phyloP scores from a whole-genome alignment of 2,888 invertebrate genomes.

The Tetragonula carbonaria region DNA sequence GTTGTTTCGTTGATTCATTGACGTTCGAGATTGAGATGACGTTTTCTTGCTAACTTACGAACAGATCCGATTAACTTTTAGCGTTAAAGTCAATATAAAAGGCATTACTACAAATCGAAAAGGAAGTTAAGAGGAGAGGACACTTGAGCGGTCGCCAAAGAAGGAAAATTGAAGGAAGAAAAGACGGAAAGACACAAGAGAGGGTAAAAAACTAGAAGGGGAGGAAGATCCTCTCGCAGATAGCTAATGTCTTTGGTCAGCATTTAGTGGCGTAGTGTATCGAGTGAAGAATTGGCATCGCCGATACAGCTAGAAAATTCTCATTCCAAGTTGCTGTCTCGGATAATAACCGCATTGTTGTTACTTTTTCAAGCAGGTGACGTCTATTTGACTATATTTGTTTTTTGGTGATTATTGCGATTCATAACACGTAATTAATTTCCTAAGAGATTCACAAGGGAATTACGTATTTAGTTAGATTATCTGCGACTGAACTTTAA shows the following conservation, averaged over 20 bases:
- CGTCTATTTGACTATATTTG: neutral
- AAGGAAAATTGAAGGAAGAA: constrained; percentile 23
- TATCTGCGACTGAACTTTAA: neutral
- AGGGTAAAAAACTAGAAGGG: constrained; percentile 24
- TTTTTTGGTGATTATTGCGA: neutral
- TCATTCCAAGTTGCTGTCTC: constrained; percentile 66
- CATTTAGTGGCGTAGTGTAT: constrained; percentile 71
- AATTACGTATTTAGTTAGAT: neutral
- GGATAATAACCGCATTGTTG: neutral
- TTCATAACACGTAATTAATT: neutral
- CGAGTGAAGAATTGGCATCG: constrained; percentile 41
- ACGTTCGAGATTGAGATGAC: neutral
- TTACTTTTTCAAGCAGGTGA: neutral
- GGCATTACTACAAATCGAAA: constrained; percentile 1
- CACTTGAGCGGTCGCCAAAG: constrained; percentile 14
- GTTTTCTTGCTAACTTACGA: neutral
- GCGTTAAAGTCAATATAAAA: constrained; percentile 1
- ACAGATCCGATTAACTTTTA: constrained; percentile 30
- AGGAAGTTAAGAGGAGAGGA: constrained; percentile 15
- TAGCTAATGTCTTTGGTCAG: constrained; percentile 74
- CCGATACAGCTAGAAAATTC: constrained; percentile 70
- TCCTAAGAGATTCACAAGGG: neutral
- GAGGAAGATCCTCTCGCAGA: constrained; percentile 63
- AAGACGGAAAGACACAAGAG: constrained; percentile 37
- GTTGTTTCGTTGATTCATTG: neutral